Evolutionary conservation across 2,113 vertebrate species (phyloP), one percentile per base, ranked within the genome.

Genomic region (Petroica traversi): DNA sequence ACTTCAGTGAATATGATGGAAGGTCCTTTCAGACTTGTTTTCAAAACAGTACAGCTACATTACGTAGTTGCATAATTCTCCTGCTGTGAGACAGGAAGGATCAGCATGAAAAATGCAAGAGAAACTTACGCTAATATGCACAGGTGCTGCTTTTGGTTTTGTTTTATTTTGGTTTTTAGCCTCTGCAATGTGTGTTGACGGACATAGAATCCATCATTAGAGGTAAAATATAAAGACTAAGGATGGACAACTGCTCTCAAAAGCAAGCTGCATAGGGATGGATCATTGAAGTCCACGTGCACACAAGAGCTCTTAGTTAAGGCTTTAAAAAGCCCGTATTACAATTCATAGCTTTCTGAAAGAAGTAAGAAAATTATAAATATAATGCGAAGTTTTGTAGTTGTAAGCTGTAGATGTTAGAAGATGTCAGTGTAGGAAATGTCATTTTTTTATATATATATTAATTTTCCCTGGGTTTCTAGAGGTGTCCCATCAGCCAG

Each of bases 131-230:
- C 23, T 57, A 49, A 28, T 31, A 61, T 62, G 45, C 36, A 31
- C 2, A 1, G 19, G 16, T 43, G 12, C 28, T 16, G 5, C 66
- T 43, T 69, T 14, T 33, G 31, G 18, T 13, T 61, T 67, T 67
- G 29, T 34, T 67, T 54, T 20, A 25, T 41, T 64, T 58, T 58
- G 33, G 19, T 18, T 76, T 76, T 55, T 41, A 20, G 9, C 46
- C 26, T 14, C 14, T 40, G 20, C 17, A 66, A 18, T 15, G 8
- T 0, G 0, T 59, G 13, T 36, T 51, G 52, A n/a, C 46, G 29
- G 76, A 34, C 2, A 8, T 48, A 28, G 36, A 20, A 41, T 34
- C 22, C 10, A 25, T 43, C 12, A 2, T 24, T 41, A 31, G 24
- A 76, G 23, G 22, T n/a, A 38, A 73, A 54, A 38, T 51, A 19